A percentile compares a stretch with the other conserved stretches of the same genome.
These are phyloP conservation scores for Macrostomum lignano DNA, from an alignment of 1,140 invertebrate genomes.

Conservation along the genomic window DNA sequence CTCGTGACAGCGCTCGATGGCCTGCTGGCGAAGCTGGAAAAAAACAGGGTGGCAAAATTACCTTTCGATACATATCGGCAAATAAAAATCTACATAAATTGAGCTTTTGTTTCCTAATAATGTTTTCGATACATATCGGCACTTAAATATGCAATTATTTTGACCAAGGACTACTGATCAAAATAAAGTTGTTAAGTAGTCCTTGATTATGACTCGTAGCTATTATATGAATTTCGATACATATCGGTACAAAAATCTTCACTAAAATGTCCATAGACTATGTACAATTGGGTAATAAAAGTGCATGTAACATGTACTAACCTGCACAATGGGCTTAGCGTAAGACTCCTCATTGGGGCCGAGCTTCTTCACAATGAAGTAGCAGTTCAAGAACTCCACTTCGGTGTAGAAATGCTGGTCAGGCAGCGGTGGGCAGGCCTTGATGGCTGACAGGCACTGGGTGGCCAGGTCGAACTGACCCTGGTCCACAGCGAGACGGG, in stretches of 20 bases:
- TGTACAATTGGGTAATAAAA: background rate
- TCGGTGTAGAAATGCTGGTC: conserved; percentile 18
- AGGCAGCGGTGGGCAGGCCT: conserved; percentile 9
- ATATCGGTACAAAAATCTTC: too few species aligned
- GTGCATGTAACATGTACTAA: conserved; percentile 9
- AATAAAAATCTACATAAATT: too few species aligned
- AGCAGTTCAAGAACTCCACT: conserved; percentile 18
- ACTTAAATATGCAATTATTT: too few species aligned
- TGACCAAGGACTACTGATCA: too few species aligned
- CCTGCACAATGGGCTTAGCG: conserved; percentile 15
- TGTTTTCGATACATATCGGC: too few species aligned
- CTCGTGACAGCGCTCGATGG: conserved; percentile 23
- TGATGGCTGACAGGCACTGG: conserved; percentile 16
- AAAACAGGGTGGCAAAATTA: background rate
- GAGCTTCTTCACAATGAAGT: conserved; percentile 15
- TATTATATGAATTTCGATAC: too few species aligned
- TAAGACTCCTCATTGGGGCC: conserved; percentile 18
- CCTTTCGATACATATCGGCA: too few species aligned
- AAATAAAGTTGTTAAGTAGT: conserved; percentile 5
- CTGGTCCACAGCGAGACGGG: conserved; percentile 15
- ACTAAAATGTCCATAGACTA: too few species aligned
- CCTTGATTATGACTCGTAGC: background rate
- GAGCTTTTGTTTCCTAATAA: too few species aligned
- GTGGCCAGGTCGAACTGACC: conserved; percentile 14
- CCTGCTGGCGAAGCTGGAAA: conserved; percentile 14